phyloP scores from a whole-genome alignment of 2,797 vertebrate species.

The Coccyzus lansbergi region DNA sequence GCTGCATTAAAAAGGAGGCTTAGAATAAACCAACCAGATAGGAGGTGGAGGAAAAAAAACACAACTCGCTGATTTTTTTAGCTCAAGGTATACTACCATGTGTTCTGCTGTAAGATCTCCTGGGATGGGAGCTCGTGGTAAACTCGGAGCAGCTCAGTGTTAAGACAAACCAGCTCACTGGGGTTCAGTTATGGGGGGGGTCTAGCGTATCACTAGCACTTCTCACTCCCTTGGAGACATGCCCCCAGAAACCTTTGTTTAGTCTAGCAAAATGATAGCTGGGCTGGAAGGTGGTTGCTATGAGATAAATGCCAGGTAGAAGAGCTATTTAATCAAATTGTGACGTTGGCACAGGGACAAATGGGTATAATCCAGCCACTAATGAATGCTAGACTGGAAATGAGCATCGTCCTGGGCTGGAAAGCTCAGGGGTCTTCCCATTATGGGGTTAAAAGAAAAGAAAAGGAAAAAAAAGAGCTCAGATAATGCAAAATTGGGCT shows the following conservation, averaged over 20 bases:
- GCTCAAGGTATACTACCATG: background rate
- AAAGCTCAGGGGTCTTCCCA: background rate
- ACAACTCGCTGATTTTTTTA: background rate
- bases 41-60: background rate
- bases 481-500: background rate
- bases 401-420: background rate
- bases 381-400: slow-evolving; percentile 6
- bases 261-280: background rate
- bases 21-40: background rate
- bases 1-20: background rate
- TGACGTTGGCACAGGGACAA: background rate
- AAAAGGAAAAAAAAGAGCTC: background rate
- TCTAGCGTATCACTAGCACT: background rate
- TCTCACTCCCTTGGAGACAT: background rate
- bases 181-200: background rate
- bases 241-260: background rate
- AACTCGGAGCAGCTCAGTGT: background rate
- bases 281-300: slow-evolving; percentile 8
- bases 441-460: background rate
- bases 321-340: slow-evolving; percentile 31
- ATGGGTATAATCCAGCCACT: background rate
- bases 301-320: slow-evolving; percentile 42
- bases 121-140: background rate
- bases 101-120: background rate
- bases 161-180: background rate